Evolutionary conservation across 2,888 invertebrate genomes (phyloP), one percentile per base, ranked within the genome.

Genomic region (Tubulanus polymorphus): DNA sequence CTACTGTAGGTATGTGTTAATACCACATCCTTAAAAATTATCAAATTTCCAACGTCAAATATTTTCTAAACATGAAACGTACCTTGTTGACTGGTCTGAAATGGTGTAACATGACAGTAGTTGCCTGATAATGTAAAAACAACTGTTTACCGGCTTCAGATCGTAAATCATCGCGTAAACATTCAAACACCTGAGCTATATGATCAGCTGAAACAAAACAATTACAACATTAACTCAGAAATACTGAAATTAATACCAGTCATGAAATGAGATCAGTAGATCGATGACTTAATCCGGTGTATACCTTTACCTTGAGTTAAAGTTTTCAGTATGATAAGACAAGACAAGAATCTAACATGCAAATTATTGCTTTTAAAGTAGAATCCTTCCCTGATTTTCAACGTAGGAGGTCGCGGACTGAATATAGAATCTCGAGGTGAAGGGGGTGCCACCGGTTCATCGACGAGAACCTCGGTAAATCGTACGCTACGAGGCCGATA

Each of bases 21-120:
- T n/a, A n/a, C n/a, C n/a, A n/a, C n/a, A n/a, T n/a, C n/a, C n/a
- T n/a, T n/a, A n/a, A n/a, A n/a, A n/a, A n/a, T n/a, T n/a, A n/a
- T n/a, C n/a, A n/a, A n/a, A n/a, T n/a, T n/a, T n/a, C n/a, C n/a
- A n/a, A n/a, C n/a, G n/a, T n/a, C n/a, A n/a, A n/a, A n/a, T n/a
- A n/a, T n/a, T n/a, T n/a, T n/a, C n/a, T n/a, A n/a, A n/a, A n/a
- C n/a, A n/a, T n/a, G n/a, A n/a, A n/a, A n/a, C n/a, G n/a, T 51
- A 71, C 76, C 71, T 76, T 76, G 60, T 73, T 71, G 37, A 71
- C 62, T 37, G 74, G 74, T 64, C 73, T 73, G 35, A 75, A 66
- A 57, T 70, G 76, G 50, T 66, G 65, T 5, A 71, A 55, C 2
- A 76, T 61, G 23, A 75, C 70, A n/a, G 68, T 66, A 1, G 75